Base-by-base conservation (phyloP, 2,797 vertebrate genomes). In the Pseudochirops cupreus region DNA sequence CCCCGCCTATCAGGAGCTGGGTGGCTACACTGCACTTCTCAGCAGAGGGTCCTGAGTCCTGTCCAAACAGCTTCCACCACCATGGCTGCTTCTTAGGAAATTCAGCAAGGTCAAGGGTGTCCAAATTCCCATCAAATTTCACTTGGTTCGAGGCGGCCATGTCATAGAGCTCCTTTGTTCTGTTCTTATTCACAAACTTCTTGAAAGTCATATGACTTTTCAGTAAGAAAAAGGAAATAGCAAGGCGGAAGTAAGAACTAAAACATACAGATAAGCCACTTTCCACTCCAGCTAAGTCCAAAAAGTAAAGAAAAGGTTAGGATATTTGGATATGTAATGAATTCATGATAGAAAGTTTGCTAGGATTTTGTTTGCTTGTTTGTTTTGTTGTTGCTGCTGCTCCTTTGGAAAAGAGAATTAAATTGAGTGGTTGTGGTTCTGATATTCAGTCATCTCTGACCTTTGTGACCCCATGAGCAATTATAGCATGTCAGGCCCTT, bases 1-100 rank as follows among this genome's bases (percentile, higher is more conserved):
- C 98, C 26, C 99, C 99, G 92, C 99, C 99, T n/a, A 99, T 98
- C 56, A 99, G 97, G 93, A 99, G 98, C 97, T 99, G 99, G 0
- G 98, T 99, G 54, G 99, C 99, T 91, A 99, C 99, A 0, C 98
- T 99, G 95, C 99, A 99, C 9, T 99, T 99, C 94, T 99, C 99
- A 0, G 98, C 98, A 0, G 98, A 99, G 0, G 99, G 99, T 16
- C 99, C 99, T 1, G 99, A 99, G 96, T 96, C 98, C 53, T 98
- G 98, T 9, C 98, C 98, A 0, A 99, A 99, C 33, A 99, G 96
- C 97, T 99, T 99, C 92, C 98, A 99, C 99, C 99, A 99, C 99
- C 99, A 99, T 18, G 98, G 98, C 92, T 98, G 99, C 90, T 98
- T 99, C 97, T 99, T 99, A 58, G 99, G 98, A 93, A 99, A 99